phyloP scores from a whole-genome alignment of 2,888 invertebrate genomes.

The Thera britannica region DNA sequence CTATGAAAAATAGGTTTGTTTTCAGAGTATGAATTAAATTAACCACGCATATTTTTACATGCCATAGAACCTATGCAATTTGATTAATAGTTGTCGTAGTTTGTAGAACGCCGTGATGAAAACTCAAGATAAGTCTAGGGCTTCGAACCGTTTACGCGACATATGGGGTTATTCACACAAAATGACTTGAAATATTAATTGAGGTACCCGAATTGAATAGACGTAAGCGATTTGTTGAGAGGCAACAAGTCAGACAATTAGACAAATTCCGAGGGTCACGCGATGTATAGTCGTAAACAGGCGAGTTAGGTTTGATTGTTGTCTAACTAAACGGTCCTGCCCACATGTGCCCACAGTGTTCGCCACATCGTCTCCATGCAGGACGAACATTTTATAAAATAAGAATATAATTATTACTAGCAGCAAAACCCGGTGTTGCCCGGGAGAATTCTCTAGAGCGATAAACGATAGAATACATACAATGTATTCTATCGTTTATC shows the following conservation, averaged over 20 bases:
- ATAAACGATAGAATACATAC: too few species aligned
- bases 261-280: conserved; percentile 56
- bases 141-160: conserved; percentile 22
- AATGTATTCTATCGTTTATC: too few species aligned
- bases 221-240: conserved; percentile 45
- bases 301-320: conserved; percentile 28
- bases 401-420: too few species aligned
- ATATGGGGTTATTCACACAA: conserved; percentile 33
- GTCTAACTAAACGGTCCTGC: too few species aligned
- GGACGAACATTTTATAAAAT: too few species aligned
- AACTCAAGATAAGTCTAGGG: conserved; percentile 25
- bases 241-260: conserved; percentile 62
- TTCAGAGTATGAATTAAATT: conserved; percentile 10
- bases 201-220: conserved; percentile 28
- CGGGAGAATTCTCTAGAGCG: too few species aligned
- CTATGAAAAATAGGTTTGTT: background rate
- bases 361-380: too few species aligned
- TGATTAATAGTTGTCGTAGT: conserved; percentile 19
- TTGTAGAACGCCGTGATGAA: conserved; percentile 25
- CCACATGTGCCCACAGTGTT: too few species aligned
- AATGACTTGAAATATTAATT: conserved; percentile 32
- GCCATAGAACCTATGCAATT: conserved; percentile 3
- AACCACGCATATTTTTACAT: conserved; percentile 11
- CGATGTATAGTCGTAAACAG: conserved; percentile 45
- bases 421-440: too few species aligned